Evolutionary conservation across 2,113 vertebrate genomes (phyloP).

Genomic region (Pseudopipra pipra): DNA sequence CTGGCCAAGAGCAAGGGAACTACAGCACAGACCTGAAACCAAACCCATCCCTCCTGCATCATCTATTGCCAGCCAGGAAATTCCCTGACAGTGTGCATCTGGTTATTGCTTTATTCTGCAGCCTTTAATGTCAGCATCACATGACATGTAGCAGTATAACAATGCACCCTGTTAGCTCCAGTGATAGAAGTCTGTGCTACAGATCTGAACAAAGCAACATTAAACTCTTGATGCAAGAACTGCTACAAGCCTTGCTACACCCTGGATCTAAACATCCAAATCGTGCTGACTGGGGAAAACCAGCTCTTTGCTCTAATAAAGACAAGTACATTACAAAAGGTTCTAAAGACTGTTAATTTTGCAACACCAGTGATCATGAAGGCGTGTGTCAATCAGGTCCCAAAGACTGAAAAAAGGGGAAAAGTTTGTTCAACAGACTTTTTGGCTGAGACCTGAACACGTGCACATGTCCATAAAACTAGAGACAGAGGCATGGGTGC

Average conservation of each 20-base stretch:
- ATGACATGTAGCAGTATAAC: not conserved
- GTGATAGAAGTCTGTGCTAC: not conserved
- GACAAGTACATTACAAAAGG: not conserved
- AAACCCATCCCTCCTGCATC: not conserved
- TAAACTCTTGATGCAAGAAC: not conserved
- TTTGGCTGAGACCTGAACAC: not conserved
- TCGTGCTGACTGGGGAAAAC: not conserved
- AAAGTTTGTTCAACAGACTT: not conserved
- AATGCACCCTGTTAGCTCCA: not conserved
- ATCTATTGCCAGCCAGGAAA: not conserved
- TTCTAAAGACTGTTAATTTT: not conserved
- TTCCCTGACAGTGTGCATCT: not conserved
- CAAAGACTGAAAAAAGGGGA: not conserved
- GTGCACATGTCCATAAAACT: not conserved
- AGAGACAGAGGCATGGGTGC: not conserved
- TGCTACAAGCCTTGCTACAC: not conserved
- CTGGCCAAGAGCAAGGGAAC: not conserved
- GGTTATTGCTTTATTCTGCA: not conserved
- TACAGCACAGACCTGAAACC: not conserved
- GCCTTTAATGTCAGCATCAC: not conserved
- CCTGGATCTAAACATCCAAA: not conserved
- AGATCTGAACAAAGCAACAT: not conserved
- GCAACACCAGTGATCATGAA: not conserved
- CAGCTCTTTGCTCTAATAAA: not conserved
- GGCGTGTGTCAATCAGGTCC: not conserved